These are phyloP conservation scores for Hoplostethus mediterraneus DNA, from an alignment of 2,797 vertebrate genomes.

Conservation along the genomic window DNA sequence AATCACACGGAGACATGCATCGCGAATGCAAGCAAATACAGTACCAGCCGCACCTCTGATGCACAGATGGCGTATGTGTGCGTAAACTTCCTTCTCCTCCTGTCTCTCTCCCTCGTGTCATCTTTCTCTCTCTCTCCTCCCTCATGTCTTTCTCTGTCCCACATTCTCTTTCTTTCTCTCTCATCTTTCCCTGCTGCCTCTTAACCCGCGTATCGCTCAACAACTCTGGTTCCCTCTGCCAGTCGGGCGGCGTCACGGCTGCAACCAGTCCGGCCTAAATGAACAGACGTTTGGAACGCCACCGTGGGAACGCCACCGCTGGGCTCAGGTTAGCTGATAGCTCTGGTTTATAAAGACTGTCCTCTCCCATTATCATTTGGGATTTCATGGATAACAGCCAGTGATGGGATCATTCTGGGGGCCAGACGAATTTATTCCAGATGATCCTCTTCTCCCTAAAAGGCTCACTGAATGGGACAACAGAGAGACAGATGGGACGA, in stretches of 20 bases:
- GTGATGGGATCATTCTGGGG: slow-evolving; percentile 30
- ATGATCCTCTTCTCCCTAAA: slow-evolving; percentile 35
- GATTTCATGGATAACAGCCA: slow-evolving; percentile 45
- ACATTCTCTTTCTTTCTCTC: slow-evolving; percentile 37
- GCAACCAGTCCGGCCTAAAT: slow-evolving; percentile 41
- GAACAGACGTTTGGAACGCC: too few relatives aligned
- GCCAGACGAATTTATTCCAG: slow-evolving; percentile 26
- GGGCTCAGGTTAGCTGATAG: slow-evolving; percentile 52
- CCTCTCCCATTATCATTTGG: slow-evolving; percentile 15
- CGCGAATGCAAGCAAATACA: slow-evolving; percentile 39
- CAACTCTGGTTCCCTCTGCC: slow-evolving; percentile 47
- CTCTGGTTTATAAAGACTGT: slow-evolving; percentile 22
- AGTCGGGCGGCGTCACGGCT: slow-evolving; percentile 34
- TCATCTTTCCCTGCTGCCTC: slow-evolving; percentile 37
- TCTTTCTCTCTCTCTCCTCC: slow-evolving; percentile 39
- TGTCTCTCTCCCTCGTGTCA: slow-evolving; percentile 33
- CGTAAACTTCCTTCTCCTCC: slow-evolving; percentile 62
- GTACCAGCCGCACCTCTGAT: slow-evolving; percentile 62
- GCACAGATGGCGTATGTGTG: slow-evolving; percentile 66
- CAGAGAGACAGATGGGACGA: slow-evolving; percentile 29
- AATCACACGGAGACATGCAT: slow-evolving; percentile 57
- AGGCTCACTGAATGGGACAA: slow-evolving; percentile 23
- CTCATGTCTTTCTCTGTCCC: slow-evolving; percentile 36
- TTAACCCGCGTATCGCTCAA: slow-evolving; percentile 60
- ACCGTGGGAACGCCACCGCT: neutral